phyloP scores from a whole-genome alignment of 2,113 vertebrate species.

The Poecile atricapillus region DNA sequence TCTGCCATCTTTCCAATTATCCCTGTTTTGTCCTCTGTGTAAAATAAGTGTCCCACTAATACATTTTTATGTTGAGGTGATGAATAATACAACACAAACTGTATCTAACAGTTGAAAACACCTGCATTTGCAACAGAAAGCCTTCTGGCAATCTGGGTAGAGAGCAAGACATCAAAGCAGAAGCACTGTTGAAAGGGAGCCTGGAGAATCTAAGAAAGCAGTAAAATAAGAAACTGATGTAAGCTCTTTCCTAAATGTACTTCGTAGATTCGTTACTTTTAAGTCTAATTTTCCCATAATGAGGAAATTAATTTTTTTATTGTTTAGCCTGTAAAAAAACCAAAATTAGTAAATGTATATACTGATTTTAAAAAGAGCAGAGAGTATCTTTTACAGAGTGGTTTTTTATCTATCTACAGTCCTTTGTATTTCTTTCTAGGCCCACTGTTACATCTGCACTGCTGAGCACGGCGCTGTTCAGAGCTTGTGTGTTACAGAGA shows the following conservation, averaged over 20 bases:
- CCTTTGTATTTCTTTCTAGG: neutral
- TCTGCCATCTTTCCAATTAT: neutral
- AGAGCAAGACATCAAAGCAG: constrained; percentile 36
- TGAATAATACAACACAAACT: constrained; percentile 43
- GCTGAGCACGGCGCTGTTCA: neutral
- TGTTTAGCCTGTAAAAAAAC: constrained; percentile 50
- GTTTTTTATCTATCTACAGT: neutral
- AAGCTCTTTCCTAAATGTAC: neutral
- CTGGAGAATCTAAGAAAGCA: constrained; percentile 6
- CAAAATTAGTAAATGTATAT: neutral
- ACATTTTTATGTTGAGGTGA: neutral
- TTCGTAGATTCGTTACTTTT: neutral
- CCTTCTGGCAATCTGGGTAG: neutral
- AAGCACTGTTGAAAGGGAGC: neutral
- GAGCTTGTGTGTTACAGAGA: neutral
- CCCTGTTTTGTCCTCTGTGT: neutral
- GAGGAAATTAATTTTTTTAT: constrained; percentile 26
- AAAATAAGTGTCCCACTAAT: constrained; percentile 17
- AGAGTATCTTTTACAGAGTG: neutral
- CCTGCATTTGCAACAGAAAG: constrained; percentile 46
- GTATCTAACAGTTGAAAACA: constrained; percentile 5
- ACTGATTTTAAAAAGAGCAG: neutral
- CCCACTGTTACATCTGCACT: neutral
- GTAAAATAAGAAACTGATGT: neutral
- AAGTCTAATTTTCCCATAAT: neutral